These are phyloP conservation scores for Glomeris maerens DNA, from an alignment of 1,140 invertebrate genomes.

Conservation along the genomic window DNA sequence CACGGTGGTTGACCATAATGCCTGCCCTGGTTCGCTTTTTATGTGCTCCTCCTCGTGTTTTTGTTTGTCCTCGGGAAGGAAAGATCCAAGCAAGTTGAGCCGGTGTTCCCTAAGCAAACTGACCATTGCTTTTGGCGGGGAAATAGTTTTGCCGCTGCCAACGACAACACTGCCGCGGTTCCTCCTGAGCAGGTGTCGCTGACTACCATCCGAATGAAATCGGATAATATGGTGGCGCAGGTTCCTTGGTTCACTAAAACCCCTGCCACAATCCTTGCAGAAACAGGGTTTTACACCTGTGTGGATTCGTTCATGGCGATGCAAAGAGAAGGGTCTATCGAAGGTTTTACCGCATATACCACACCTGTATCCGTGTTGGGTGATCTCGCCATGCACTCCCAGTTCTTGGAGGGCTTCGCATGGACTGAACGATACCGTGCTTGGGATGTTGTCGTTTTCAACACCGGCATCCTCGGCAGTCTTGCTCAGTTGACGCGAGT, in stretches of 20 bases:
- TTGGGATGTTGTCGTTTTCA: slow-evolving; percentile 13
- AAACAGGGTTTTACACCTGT: slow-evolving; percentile 31
- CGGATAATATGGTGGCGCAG: slow-evolving; percentile 34
- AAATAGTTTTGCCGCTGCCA: slow-evolving; percentile 3
- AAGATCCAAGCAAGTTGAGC: neutral
- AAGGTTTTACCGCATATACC: slow-evolving; percentile 38
- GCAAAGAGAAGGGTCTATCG: slow-evolving; percentile 36
- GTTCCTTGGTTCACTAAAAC: slow-evolving; percentile 34
- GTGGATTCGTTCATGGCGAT: slow-evolving; percentile 31
- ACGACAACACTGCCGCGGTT: slow-evolving; percentile 16
- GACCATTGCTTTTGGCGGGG: neutral
- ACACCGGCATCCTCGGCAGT: slow-evolving; percentile 14
- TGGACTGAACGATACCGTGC: slow-evolving; percentile 12
- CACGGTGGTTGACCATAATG: neutral
- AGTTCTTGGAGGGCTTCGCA: too few relatives aligned
- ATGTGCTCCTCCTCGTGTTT: too few relatives aligned
- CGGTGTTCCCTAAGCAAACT: too few relatives aligned
- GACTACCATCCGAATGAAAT: slow-evolving; percentile 29
- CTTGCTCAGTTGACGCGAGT: slow-evolving; percentile 5
- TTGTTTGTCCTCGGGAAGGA: neutral
- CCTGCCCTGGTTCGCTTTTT: neutral
- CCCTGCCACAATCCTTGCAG: slow-evolving; percentile 35
- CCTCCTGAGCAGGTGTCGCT: slow-evolving; percentile 25
- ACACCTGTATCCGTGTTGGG: slow-evolving; percentile 25
- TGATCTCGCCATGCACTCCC: slow-evolving; percentile 20